A percentile compares a stretch with the other conserved stretches of the same genome.
Evolutionary conservation across 2,797 vertebrate genomes (phyloP).

Genomic region (Sebastes diaconus): DNA sequence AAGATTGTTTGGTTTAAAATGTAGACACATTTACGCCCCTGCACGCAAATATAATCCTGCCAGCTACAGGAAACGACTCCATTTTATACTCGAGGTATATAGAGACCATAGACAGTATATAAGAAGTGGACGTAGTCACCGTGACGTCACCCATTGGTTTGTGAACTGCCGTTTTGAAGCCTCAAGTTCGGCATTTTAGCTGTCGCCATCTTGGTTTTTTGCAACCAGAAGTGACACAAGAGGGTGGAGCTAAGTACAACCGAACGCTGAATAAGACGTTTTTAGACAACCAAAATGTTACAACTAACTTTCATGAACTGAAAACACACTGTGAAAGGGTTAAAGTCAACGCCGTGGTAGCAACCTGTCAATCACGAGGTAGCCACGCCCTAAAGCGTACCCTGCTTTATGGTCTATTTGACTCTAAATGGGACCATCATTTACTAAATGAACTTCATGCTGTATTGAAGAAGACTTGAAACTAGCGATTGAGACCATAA

Average conservation of each 20-base stretch:
- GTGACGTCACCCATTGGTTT: no score
- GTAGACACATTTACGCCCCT: background rate
- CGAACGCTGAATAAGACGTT: background rate
- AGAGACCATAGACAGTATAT: background rate
- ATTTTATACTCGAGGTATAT: background rate
- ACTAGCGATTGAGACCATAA: no score
- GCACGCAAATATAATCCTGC: background rate
- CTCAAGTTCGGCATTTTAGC: no score
- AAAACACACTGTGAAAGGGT: background rate
- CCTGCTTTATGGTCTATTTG: no score
- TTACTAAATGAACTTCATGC: no score
- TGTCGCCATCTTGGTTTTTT: accelerated
- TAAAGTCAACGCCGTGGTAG: background rate
- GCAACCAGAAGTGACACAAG: background rate
- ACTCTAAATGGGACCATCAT: no score
- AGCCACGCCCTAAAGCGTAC: no score
- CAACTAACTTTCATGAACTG: background rate
- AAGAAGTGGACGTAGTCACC: no score
- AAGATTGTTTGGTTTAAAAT: background rate
- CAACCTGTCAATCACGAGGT: no score
- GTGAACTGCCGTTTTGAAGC: no score
- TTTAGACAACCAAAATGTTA: background rate
- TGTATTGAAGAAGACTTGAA: no score
- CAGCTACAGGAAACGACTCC: background rate
- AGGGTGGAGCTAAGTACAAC: background rate